These are phyloP conservation scores for Lumbricus terrestris DNA, from an alignment of 2,888 invertebrate species.

Conservation along the genomic window DNA sequence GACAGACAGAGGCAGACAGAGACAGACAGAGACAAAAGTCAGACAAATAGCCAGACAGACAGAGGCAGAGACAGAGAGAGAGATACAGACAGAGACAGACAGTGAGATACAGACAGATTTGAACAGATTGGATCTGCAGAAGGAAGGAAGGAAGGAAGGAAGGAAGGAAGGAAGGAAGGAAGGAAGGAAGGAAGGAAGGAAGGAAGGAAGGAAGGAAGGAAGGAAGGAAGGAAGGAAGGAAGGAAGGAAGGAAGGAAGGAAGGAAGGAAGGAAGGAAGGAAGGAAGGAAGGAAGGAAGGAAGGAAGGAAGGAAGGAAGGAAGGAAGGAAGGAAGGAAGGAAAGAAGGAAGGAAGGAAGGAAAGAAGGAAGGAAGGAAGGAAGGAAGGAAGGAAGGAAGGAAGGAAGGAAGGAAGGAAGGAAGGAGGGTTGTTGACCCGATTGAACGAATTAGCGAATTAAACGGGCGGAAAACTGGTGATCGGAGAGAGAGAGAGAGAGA, in stretches of 20 bases:
- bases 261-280: background rate
- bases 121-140: no score
- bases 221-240: background rate
- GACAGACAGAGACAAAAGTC: background rate
- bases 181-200: background rate
- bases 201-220: background rate
- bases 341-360: background rate
- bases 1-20: background rate
- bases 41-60: background rate
- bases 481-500: no score
- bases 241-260: background rate
- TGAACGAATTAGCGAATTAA: background rate
- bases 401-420: background rate
- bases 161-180: background rate
- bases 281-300: background rate
- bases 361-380: background rate
- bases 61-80: background rate
- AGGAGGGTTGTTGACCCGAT: background rate
- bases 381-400: background rate
- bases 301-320: background rate
- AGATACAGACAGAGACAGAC: background rate
- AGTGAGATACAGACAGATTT: background rate
- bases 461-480: background rate
- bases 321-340: background rate
- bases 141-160: background rate